Evolutionary conservation across 2,113 vertebrate species (phyloP).

Genomic region (Scophthalmus maximus): DNA sequence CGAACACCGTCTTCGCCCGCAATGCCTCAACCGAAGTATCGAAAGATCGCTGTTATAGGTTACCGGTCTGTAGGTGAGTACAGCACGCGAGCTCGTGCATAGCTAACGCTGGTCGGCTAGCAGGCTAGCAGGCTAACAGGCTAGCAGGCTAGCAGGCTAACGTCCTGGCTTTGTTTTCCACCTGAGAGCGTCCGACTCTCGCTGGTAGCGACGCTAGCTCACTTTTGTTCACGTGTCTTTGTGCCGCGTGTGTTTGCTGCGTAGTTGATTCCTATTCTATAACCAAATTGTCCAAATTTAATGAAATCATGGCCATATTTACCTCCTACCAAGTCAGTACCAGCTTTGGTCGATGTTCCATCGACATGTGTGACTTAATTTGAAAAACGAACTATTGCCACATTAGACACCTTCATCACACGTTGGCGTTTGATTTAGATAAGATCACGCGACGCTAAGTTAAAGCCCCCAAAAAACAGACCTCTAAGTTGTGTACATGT

Average conservation of each 20-base stretch:
- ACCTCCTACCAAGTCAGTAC: neutral
- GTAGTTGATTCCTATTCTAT: neutral
- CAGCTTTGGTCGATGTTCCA: neutral
- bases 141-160: conserved; percentile 73
- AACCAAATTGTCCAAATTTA: rapidly evolving
- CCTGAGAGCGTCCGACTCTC: conserved; percentile 2
- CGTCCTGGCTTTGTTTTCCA: conserved; percentile 73
- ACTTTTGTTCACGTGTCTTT: neutral
- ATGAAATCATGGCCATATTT: neutral
- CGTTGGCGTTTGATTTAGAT: too few species aligned
- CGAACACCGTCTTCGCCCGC: conserved; percentile 21
- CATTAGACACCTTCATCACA: too few species aligned
- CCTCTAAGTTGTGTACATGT: too few species aligned
- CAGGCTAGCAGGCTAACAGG: conserved; percentile 68
- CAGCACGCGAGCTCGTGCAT: conserved; percentile 31
- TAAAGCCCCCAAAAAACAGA: too few species aligned
- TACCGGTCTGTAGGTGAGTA: conserved; percentile 87
- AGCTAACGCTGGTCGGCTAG: conserved; percentile 62
- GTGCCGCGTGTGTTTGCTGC: neutral
- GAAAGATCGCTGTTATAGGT: conserved; percentile 86
- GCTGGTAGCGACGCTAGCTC: neutral
- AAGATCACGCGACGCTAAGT: too few species aligned
- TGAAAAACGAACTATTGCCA: too few species aligned
- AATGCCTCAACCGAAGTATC: conserved; percentile 85
- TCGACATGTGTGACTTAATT: too few species aligned